Percentiles rank a stretch among this genome's conserved stretches.
These are phyloP conservation scores for Cynaeus angustus DNA, from an alignment of 2,888 invertebrate species.

Conservation along the genomic window DNA sequence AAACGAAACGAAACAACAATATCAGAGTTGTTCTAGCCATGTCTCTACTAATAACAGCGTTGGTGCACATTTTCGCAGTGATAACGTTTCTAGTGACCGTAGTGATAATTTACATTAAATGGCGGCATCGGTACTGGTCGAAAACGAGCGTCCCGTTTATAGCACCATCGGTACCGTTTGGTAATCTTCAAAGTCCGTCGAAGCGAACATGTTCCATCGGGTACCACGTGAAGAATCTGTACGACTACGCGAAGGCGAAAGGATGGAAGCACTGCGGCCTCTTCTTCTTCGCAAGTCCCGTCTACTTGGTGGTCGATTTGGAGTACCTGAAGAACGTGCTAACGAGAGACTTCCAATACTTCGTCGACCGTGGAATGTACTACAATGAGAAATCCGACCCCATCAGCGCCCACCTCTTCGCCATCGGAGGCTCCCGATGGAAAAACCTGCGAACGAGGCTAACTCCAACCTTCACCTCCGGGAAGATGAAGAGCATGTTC, in stretches of 20 bases:
- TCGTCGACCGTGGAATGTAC: constrained; percentile 59
- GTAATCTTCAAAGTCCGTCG: constrained; percentile 28
- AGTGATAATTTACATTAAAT: constrained; percentile 25
- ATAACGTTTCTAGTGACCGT: constrained; percentile 11
- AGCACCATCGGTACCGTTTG: constrained; percentile 27
- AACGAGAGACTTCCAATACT: constrained; percentile 60
- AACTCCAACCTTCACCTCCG: constrained; percentile 59
- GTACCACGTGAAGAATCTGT: constrained; percentile 38
- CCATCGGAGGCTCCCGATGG: constrained; percentile 67
- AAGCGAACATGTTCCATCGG: constrained; percentile 25
- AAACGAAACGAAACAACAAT: too few relatives aligned
- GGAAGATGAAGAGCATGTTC: constrained; percentile 69
- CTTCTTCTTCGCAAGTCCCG: constrained; percentile 11
- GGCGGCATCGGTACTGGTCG: constrained; percentile 33
- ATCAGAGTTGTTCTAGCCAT: neutral
- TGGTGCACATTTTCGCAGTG: constrained; percentile 16
- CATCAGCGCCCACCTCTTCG: constrained; percentile 59
- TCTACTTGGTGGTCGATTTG: constrained; percentile 18
- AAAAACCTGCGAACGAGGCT: constrained; percentile 71
- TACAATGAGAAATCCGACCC: constrained; percentile 58
- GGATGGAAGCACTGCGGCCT: constrained; percentile 26
- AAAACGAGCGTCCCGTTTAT: constrained; percentile 18
- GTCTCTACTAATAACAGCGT: neutral
- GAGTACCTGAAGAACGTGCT: constrained; percentile 23
- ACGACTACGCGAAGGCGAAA: constrained; percentile 45